Evolutionary conservation across 2,888 invertebrate species (phyloP), one percentile per base, ranked within the genome.

Genomic region (Synergus gifuensis): DNA sequence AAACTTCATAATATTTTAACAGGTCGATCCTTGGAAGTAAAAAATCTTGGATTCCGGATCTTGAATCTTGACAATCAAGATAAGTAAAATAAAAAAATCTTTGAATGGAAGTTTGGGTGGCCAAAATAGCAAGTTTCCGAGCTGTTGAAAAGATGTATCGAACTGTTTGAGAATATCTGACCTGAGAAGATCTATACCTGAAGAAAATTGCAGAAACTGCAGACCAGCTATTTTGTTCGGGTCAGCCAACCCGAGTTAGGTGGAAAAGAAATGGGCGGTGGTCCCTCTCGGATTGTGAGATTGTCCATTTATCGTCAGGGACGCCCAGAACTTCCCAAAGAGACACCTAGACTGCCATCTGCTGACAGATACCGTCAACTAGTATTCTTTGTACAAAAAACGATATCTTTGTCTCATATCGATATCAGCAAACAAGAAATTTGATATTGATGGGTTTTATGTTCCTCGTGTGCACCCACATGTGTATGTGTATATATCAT

Each of bases 301-400:
- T 78, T 63, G 49, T 77, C 80, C 58, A 58, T 60, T 79, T 79
- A 80, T 78, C 82, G 81, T 77, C 87, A 86, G 86, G 88, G 87
- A 88, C 88, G 88, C 89, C 88, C 88, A 86, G 83, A 83, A 81
- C 84, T 87, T 90, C 87, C 85, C 77, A 87, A 87, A 88, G 85
- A 88, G 89, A 85, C 89, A 91, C 92, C 88, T 86, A 85, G 86
- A 82, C 90, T 91, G 91, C 91, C 91, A 92, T 91, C 92, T 92
- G 86, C 88, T 83, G 83, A 89, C 78, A 83, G 87, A 87, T 87
- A 84, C 84, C 80, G 85, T 86, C 85, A 90, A 89, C 73, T 73
- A 67, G 44, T 44, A 46, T 18, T n/a, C 12, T 11, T 36, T 54
- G 11, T 14, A 4, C 1, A 40, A 69, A 69, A 69, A 49, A 14